Conservation (phyloP, 1,140 invertebrate genomes). For the Drosophila oshimai region DNA sequence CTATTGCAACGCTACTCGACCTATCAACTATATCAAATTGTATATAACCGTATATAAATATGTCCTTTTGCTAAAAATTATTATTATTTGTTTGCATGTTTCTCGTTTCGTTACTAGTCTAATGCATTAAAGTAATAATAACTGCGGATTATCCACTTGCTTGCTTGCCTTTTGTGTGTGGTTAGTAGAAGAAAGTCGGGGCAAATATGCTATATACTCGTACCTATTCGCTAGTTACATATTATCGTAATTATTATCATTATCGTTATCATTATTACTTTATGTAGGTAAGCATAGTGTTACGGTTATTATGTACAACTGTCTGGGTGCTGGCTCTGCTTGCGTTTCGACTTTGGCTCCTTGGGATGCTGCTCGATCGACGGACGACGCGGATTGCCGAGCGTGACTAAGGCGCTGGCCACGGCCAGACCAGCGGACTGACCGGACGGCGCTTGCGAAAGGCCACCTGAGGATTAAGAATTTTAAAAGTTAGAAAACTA, state of each 20-base stretch:
- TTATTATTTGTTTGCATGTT: conserved; percentile 47
- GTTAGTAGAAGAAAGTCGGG: conserved; percentile 62
- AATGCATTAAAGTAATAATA: conserved; percentile 78
- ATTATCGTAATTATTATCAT: conserved; percentile 65
- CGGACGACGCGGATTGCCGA: conserved; percentile 90
- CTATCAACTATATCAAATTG: conserved; percentile 75
- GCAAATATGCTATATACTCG: conserved; percentile 55
- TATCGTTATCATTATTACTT: conserved; percentile 53
- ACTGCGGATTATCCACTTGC: conserved; percentile 77
- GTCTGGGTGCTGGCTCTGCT: conserved; percentile 90
- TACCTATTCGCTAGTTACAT: conserved; percentile 72
- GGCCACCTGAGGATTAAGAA: conserved; percentile 58
- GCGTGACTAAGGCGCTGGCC: conserved; percentile 92
- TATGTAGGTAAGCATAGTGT: conserved; percentile 36
- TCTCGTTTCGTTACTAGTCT: conserved; percentile 54
- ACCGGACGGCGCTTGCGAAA: conserved; percentile 89
- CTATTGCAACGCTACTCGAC: conserved; percentile 77
- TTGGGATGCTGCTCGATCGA: conserved; percentile 86
- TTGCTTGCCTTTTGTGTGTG: conserved; percentile 36
- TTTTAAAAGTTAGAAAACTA: background rate
- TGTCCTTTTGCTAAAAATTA: conserved; percentile 76
- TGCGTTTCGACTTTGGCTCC: conserved; percentile 86
- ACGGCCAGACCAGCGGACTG: conserved; percentile 92
- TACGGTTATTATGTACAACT: conserved; percentile 82
- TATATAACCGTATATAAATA: conserved; percentile 75